Evolutionary conservation across 2,113 vertebrate genomes (phyloP).

Genomic region (Okapia johnstoni): DNA sequence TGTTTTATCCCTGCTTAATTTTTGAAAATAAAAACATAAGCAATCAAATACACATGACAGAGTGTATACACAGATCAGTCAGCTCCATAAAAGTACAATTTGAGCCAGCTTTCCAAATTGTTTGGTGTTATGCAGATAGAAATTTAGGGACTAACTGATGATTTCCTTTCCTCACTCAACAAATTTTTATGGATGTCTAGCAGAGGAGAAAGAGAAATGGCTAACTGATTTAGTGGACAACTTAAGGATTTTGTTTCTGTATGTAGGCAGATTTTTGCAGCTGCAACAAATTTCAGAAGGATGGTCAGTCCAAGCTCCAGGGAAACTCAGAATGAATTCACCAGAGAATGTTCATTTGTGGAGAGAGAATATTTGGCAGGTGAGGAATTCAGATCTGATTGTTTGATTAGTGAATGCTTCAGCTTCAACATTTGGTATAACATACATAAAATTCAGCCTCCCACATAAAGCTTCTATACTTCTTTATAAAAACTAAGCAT

Average conservation of each 20-base stretch:
- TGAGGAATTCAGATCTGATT: constrained; percentile 36
- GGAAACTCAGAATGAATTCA: constrained; percentile 23
- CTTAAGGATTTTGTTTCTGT: constrained; percentile 11
- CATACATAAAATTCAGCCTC: constrained; percentile 9
- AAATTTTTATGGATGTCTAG: not conserved
- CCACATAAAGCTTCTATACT: not conserved
- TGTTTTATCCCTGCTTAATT: constrained; percentile 8
- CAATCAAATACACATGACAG: not conserved
- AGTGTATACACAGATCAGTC: not conserved
- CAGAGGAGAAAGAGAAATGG: not conserved
- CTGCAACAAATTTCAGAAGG: constrained; percentile 47
- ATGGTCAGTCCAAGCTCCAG: not conserved
- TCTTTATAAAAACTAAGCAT: constrained; percentile 2
- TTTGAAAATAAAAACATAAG: constrained; percentile 8
- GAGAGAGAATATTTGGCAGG: not conserved
- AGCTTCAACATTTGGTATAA: not conserved
- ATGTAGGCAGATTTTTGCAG: constrained; percentile 38
- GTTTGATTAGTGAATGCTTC: not conserved
- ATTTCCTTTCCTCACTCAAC: not conserved
- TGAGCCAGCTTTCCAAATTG: not conserved
- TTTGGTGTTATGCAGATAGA: not conserved
- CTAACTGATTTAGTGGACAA: not conserved
- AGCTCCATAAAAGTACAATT: not conserved
- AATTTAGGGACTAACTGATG: not conserved
- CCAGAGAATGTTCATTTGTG: not conserved